These are phyloP conservation scores for Knipowitschia caucasica DNA, from an alignment of 2,797 vertebrate genomes.

Conservation along the genomic window DNA sequence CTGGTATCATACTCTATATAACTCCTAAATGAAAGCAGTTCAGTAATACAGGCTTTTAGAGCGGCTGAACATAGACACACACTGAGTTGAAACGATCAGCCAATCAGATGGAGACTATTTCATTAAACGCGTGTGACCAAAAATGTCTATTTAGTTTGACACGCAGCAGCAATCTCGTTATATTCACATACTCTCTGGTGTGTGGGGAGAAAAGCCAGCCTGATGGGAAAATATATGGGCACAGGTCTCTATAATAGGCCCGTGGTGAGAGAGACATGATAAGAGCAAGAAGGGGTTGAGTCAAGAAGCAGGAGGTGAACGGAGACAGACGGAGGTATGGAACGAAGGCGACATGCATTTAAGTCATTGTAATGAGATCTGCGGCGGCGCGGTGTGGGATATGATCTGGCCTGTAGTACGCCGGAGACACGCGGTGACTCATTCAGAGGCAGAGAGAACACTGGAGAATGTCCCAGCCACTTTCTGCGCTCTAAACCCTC, in stretches of 20 bases:
- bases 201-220: constrained; percentile 4
- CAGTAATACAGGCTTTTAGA: constrained; percentile 16
- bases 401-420: constrained; percentile 20
- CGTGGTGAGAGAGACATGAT: constrained; percentile 20
- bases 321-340: constrained; percentile 18
- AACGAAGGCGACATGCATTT: constrained; percentile 33
- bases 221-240: constrained; percentile 21
- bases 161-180: neutral
- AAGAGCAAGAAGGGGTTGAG: constrained; percentile 15
- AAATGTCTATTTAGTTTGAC: constrained; percentile 6
- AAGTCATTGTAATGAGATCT: constrained; percentile 43
- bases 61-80: constrained; percentile 21
- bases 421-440: constrained; percentile 37
- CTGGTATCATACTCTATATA: too few relatives aligned
- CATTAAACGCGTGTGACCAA: constrained; percentile 9
- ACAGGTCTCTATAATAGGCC: constrained; percentile 19
- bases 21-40: constrained; percentile 16
- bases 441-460: constrained; percentile 22
- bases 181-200: constrained; percentile 11
- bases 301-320: constrained; percentile 30
- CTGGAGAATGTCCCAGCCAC: constrained; percentile 17
- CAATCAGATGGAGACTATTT: constrained; percentile 2
- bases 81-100: constrained; percentile 6
- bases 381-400: constrained; percentile 21
- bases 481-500: constrained; percentile 26